phyloP scores from a whole-genome alignment of 2,888 invertebrate genomes.

The Carabus problematicus region DNA sequence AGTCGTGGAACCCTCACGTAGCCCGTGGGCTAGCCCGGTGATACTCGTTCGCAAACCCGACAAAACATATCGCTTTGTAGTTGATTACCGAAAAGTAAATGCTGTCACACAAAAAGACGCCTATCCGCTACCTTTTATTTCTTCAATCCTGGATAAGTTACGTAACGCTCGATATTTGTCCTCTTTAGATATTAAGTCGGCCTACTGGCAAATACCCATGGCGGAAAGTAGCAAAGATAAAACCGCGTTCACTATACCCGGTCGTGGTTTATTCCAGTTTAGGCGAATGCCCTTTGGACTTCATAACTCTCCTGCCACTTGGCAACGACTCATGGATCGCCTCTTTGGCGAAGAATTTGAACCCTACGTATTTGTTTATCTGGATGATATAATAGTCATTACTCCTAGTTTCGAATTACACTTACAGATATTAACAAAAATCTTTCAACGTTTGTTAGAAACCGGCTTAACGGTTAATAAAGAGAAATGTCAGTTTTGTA shows the following conservation, averaged over 20 bases:
- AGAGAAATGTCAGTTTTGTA: background rate
- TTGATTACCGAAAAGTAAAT: no score
- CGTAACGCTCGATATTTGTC: constrained; percentile 34
- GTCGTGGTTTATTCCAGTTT: constrained; percentile 22
- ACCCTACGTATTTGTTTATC: constrained; percentile 19
- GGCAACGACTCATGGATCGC: constrained; percentile 45
- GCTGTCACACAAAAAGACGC: background rate
- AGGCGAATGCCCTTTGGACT: constrained; percentile 6
- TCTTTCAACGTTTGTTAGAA: background rate
- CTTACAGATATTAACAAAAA: background rate
- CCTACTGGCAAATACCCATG: constrained; percentile 26
- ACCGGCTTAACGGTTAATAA: background rate
- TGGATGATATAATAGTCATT: constrained; percentile 6
- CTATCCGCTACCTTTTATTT: constrained; percentile 1
- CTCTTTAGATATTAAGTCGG: constrained; percentile 33
- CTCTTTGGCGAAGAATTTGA: constrained; percentile 44
- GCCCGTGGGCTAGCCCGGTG: no score
- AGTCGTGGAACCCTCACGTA: no score
- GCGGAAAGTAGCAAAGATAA: constrained; percentile 20
- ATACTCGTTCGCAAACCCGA: no score
- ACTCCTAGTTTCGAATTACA: background rate
- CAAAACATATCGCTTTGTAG: no score
- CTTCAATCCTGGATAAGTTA: background rate
- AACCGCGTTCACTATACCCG: no score
- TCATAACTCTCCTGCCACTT: constrained; percentile 15